Evolutionary conservation across 1,140 invertebrate genomes (phyloP).

Genomic region (Papilio glaucus): DNA sequence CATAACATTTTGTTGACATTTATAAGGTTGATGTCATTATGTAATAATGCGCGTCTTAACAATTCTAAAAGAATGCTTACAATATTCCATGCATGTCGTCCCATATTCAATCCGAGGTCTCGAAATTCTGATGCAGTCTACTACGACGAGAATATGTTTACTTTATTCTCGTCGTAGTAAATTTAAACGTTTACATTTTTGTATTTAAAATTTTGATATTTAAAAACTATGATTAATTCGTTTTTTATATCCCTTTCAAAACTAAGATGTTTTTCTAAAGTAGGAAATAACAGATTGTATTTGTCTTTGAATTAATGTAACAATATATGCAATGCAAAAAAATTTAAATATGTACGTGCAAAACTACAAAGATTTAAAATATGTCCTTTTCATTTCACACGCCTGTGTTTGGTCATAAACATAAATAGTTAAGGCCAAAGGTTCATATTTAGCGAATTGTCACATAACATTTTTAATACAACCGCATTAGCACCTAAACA

Average conservation of each 20-base stretch:
- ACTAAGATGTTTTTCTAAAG: background rate
- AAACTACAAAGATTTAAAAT: background rate
- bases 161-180: too few relatives aligned
- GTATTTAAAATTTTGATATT: too few relatives aligned
- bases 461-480: background rate
- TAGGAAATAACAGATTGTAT: background rate
- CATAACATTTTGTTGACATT: constrained; percentile 6
- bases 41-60: background rate
- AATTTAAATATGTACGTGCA: background rate
- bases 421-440: constrained; percentile 6
- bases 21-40: background rate
- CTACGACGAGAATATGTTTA: too few relatives aligned
- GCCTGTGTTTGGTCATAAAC: background rate
- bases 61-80: background rate
- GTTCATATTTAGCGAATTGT: background rate
- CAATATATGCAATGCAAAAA: background rate
- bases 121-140: background rate
- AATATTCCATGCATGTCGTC: background rate
- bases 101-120: background rate
- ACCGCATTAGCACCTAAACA: background rate
- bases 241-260: background rate
- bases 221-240: background rate
- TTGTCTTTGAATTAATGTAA: background rate
- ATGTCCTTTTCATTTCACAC: constrained; percentile 7
- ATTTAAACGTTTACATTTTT: too few relatives aligned